These are phyloP conservation scores for Perca flavescens DNA, from an alignment of 2,113 vertebrate genomes.

Conservation along the genomic window DNA sequence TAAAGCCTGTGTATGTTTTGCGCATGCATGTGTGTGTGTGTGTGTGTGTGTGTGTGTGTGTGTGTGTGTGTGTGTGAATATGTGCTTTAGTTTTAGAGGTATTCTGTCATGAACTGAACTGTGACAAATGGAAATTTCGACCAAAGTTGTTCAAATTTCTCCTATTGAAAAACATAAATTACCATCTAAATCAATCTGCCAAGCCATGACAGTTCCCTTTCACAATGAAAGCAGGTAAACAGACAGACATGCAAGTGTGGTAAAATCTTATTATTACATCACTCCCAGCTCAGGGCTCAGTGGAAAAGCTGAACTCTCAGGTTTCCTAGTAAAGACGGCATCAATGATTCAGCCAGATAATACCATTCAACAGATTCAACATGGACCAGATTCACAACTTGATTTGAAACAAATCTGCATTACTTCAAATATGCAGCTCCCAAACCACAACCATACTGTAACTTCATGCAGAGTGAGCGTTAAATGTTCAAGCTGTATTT, in stretches of 20 bases:
- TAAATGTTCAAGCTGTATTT: neutral
- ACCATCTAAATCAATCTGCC: constrained; percentile 4
- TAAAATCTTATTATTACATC: constrained; percentile 14
- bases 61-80: neutral
- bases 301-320: neutral
- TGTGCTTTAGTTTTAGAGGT: neutral
- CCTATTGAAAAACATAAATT: neutral
- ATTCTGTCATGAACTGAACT: neutral
- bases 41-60: too few species aligned
- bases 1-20: neutral
- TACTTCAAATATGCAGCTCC: neutral
- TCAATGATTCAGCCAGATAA: neutral
- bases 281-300: neutral
- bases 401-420: neutral
- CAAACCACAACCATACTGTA: neutral
- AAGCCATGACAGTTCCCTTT: neutral
- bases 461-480: neutral
- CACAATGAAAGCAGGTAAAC: too few species aligned
- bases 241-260: neutral
- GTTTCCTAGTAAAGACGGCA: neutral
- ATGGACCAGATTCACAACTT: neutral
- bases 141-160: neutral
- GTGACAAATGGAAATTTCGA: neutral
- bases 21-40: neutral
- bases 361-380: neutral